These are phyloP conservation scores for Lycaena phlaeas DNA, from an alignment of 2,888 invertebrate species.

Conservation along the genomic window DNA sequence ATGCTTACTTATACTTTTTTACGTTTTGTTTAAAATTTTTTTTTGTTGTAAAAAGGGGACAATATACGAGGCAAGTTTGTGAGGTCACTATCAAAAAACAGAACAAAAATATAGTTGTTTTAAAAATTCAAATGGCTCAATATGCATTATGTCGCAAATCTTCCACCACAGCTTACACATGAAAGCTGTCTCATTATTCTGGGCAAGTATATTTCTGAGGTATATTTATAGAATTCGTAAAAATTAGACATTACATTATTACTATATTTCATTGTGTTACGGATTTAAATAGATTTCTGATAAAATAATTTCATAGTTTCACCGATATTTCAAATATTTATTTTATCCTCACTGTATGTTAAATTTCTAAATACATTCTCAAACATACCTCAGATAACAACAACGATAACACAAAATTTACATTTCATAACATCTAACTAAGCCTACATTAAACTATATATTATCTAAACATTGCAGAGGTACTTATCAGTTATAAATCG, in stretches of 20 bases:
- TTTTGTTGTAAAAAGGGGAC: no score
- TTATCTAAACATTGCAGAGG: conserved; percentile 17
- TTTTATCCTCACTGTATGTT: not conserved
- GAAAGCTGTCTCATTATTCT: conserved; percentile 11
- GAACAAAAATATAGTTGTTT: no score
- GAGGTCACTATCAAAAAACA: no score
- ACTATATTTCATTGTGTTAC: no score
- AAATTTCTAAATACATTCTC: not conserved
- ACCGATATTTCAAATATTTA: not conserved
- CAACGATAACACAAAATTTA: not conserved
- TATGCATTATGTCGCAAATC: conserved; percentile 18
- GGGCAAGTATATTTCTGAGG: conserved; percentile 20
- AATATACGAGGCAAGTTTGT: no score
- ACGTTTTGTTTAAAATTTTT: no score
- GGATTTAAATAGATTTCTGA: conserved; percentile 8
- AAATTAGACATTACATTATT: no score
- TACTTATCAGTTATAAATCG: conserved; percentile 6
- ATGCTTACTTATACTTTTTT: no score
- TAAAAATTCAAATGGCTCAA: not conserved
- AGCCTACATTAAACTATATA: conserved; percentile 2
- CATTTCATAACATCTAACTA: conserved; percentile 5
- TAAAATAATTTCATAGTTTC: conserved; percentile 8
- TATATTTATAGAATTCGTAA: conserved; percentile 11
- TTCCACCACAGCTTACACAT: conserved; percentile 20
- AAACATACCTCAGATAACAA: not conserved